These are phyloP conservation scores for Zaprionus lachaisei DNA, from an alignment of 1,140 invertebrate genomes.

Conservation along the genomic window DNA sequence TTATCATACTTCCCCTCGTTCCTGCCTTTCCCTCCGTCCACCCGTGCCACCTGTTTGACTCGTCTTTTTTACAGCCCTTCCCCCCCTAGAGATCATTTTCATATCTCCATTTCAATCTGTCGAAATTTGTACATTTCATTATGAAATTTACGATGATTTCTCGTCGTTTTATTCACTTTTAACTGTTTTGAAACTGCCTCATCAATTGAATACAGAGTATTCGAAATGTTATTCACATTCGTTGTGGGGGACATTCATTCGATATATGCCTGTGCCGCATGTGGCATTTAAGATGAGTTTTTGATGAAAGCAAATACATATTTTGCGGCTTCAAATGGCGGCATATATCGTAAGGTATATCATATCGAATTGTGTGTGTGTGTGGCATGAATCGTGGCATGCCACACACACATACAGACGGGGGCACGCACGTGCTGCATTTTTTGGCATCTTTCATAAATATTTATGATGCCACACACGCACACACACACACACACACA, in stretches of 20 bases:
- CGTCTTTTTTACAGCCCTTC: neutral
- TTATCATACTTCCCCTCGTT: neutral
- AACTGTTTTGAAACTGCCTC: slow-evolving; percentile 35
- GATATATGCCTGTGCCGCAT: slow-evolving; percentile 64
- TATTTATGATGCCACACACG: slow-evolving; percentile 68
- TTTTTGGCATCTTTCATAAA: slow-evolving; percentile 71
- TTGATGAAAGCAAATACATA: slow-evolving; percentile 69
- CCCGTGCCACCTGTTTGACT: neutral
- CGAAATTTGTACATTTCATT: slow-evolving; percentile 24
- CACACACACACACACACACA: slow-evolving; percentile 7
- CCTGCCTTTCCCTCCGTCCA: neutral
- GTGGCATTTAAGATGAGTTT: slow-evolving; percentile 79
- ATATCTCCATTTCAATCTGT: slow-evolving; percentile 11
- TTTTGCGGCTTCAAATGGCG: slow-evolving; percentile 36
- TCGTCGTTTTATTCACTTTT: slow-evolving; percentile 17
- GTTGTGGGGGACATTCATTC: neutral
- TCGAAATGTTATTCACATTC: neutral
- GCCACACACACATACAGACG: slow-evolving; percentile 18
- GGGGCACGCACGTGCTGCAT: slow-evolving; percentile 47
- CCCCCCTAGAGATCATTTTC: neutral
- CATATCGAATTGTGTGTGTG: neutral
- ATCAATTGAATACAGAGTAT: slow-evolving; percentile 58
- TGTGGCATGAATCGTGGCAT: slow-evolving; percentile 48
- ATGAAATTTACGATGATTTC: slow-evolving; percentile 48
- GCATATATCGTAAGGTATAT: slow-evolving; percentile 29